A percentile compares a stretch with the other conserved stretches of the same genome.
Evolutionary conservation across 2,113 vertebrate species (phyloP).

Genomic region (Crypturellus undulatus): DNA sequence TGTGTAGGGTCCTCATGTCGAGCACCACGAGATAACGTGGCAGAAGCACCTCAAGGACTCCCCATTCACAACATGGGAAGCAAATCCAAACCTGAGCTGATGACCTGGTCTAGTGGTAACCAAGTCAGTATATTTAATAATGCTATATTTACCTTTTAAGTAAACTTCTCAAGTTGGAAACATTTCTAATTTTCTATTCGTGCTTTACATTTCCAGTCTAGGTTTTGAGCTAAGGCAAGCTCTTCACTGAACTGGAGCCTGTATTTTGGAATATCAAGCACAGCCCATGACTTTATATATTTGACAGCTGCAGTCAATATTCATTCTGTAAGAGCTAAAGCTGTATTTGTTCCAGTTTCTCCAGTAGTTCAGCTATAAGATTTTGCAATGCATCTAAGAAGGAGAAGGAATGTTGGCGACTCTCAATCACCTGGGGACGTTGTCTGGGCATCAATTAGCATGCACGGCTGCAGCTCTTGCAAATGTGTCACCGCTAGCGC

Average conservation of each 20-base stretch:
- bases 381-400: not conserved
- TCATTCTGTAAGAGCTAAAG: not conserved
- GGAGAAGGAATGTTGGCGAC: not conserved
- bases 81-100: not conserved
- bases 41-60: not conserved
- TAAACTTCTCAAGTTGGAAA: not conserved
- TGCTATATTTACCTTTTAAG: not conserved
- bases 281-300: not conserved
- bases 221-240: not conserved
- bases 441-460: not conserved
- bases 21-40: not conserved
- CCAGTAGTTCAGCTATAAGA: not conserved
- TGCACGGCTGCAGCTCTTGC: not conserved
- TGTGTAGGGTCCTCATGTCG: not conserved
- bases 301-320: not conserved
- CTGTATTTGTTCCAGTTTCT: not conserved
- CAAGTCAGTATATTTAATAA: not conserved
- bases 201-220: not conserved
- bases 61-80: not conserved
- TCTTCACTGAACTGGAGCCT: not conserved
- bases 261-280: not conserved
- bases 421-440: not conserved
- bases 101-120: fast-evolving
- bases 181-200: not conserved
- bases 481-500: not conserved